Conservation (phyloP, 2,113 vertebrate species). For the Ammodytes dubius region DNA sequence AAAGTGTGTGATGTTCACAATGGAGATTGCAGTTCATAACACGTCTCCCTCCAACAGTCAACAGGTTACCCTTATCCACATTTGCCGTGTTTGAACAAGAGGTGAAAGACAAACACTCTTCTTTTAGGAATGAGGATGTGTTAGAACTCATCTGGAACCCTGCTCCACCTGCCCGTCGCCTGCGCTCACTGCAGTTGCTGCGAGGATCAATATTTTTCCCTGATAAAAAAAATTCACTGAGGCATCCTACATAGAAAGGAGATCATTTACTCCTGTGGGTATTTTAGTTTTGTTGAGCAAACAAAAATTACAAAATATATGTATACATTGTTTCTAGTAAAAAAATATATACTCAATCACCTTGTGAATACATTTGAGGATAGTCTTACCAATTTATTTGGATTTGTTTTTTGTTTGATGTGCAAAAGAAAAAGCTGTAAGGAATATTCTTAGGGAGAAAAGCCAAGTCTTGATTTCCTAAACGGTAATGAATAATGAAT, state of each 20-base stretch:
- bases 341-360: neutral
- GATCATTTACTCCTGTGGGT: neutral
- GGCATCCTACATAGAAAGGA: neutral
- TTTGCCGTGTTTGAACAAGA: neutral
- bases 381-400: neutral
- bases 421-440: neutral
- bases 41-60: neutral
- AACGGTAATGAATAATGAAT: conserved; percentile 22
- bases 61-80: neutral
- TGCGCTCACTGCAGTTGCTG: neutral
- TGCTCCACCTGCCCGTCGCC: neutral
- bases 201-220: neutral
- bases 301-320: neutral
- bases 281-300: neutral
- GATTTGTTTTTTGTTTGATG: no score
- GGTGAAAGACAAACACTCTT: neutral
- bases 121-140: neutral
- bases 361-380: neutral
- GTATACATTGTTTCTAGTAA: neutral
- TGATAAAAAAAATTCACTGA: neutral
- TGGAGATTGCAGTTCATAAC: neutral
- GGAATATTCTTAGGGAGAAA: neutral
- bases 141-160: neutral
- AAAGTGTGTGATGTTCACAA: neutral
- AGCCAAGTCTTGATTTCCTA: conserved; percentile 13